Evolutionary conservation across 1,140 invertebrate species (phyloP).

Genomic region (Lepidurus apus): DNA sequence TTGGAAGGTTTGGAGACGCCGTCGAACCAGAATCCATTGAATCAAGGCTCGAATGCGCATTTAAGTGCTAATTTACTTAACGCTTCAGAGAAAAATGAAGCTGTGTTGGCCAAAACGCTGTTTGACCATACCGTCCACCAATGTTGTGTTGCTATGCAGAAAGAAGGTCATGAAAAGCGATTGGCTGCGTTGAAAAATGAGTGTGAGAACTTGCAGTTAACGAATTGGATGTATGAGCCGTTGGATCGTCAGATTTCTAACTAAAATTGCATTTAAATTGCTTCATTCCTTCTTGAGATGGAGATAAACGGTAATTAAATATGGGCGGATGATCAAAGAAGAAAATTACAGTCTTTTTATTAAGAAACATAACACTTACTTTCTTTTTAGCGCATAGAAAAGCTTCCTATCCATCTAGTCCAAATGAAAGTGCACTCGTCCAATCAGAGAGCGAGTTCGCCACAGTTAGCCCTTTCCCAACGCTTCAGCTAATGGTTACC

Average conservation of each 20-base stretch:
- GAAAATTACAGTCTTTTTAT: too few relatives aligned
- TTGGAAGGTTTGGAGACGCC: conserved; percentile 14
- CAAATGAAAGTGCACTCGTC: too few relatives aligned
- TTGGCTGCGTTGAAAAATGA: not conserved
- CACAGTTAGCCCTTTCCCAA: too few relatives aligned
- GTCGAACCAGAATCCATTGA: not conserved
- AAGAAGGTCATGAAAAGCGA: not conserved
- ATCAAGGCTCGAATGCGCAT: not conserved
- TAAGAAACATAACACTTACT: too few relatives aligned
- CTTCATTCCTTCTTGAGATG: too few relatives aligned
- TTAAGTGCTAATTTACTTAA: not conserved
- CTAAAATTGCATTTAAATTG: not conserved
- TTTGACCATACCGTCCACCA: not conserved
- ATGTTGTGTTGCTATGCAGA: not conserved
- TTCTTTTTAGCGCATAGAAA: too few relatives aligned
- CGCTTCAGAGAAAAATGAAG: not conserved
- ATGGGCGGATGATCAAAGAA: too few relatives aligned
- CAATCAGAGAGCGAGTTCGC: too few relatives aligned
- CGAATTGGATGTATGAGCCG: conserved; percentile 3
- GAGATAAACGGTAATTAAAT: too few relatives aligned
- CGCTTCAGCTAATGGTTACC: too few relatives aligned
- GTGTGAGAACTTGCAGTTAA: not conserved
- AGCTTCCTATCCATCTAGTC: too few relatives aligned
- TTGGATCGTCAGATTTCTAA: not conserved
- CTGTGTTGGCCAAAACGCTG: not conserved